These are phyloP conservation scores for Pyrocephalus nanus DNA, from an alignment of 2,797 vertebrate genomes.

Conservation along the genomic window DNA sequence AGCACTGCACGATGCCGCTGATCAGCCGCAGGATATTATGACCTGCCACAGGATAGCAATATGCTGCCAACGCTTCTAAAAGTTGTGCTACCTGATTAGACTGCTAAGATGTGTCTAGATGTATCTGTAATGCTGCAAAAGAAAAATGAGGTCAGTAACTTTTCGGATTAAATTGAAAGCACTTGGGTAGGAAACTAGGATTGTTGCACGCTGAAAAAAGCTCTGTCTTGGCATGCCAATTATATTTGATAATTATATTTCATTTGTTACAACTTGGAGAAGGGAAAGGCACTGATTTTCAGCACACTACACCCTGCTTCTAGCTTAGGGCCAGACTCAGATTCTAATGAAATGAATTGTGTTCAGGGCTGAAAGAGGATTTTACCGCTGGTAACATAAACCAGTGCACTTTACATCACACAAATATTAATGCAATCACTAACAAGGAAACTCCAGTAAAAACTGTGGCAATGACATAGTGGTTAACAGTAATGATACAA, in stretches of 20 bases:
- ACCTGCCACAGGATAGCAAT: conserved; percentile 59
- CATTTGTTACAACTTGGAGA: not conserved
- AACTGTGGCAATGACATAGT: not conserved
- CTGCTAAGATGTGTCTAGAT: conserved; percentile 42
- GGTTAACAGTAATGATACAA: conserved; percentile 13
- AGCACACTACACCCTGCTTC: not conserved
- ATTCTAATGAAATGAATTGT: not conserved
- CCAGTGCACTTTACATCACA: not conserved
- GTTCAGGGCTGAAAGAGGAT: not conserved
- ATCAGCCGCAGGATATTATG: conserved; percentile 65
- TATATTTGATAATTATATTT: conserved; percentile 53
- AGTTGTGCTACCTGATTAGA: conserved; percentile 67
- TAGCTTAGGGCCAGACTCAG: not conserved
- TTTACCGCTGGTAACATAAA: not conserved
- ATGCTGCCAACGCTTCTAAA: conserved; percentile 55
- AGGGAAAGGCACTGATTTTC: not conserved
- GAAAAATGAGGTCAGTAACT: conserved; percentile 66
- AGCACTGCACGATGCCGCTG: conserved; percentile 7
- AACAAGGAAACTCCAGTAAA: conserved; percentile 1
- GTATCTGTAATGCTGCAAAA: conserved; percentile 31
- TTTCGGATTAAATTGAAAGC: conserved; percentile 63
- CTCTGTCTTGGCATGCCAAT: not conserved
- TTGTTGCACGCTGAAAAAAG: not conserved
- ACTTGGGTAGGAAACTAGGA: conserved; percentile 6
- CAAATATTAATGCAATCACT: conserved; percentile 13